phyloP scores from a whole-genome alignment of 2,797 vertebrate genomes.

The Pseudochaenichthys georgianus region DNA sequence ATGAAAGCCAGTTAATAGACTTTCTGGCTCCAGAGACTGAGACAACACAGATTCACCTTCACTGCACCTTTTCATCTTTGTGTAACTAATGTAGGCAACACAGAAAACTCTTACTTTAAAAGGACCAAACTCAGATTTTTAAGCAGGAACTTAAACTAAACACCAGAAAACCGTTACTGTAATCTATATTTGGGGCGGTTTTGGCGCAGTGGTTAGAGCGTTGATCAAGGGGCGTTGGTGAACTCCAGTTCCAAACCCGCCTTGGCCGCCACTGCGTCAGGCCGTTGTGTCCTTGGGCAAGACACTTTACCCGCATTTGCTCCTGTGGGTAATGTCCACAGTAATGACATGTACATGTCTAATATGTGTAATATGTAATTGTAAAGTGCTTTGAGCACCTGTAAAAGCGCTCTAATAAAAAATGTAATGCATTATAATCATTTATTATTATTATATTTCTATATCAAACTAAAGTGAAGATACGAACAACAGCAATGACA shows the following conservation, averaged over 20 bases:
- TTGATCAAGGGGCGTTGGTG: too few relatives aligned
- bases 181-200: not conserved
- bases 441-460: not conserved
- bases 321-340: too few relatives aligned
- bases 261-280: too few relatives aligned
- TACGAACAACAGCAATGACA: not conserved
- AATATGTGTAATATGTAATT: too few relatives aligned
- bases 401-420: too few relatives aligned
- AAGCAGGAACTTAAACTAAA: constrained; percentile 12
- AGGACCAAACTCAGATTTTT: not conserved
- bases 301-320: too few relatives aligned
- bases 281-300: too few relatives aligned
- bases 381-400: too few relatives aligned
- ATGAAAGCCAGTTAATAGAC: constrained; percentile 71
- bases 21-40: constrained; percentile 67
- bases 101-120: not conserved
- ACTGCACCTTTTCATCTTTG: constrained; percentile 12
- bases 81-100: not conserved
- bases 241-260: too few relatives aligned
- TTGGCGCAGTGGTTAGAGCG: too few relatives aligned
- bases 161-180: not conserved
- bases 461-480: not conserved
- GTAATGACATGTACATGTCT: too few relatives aligned
- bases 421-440: too few relatives aligned
- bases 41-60: constrained; percentile 39